Base-by-base conservation (phyloP, 1,140 invertebrate genomes). In the Proctacanthus coquilletti region DNA sequence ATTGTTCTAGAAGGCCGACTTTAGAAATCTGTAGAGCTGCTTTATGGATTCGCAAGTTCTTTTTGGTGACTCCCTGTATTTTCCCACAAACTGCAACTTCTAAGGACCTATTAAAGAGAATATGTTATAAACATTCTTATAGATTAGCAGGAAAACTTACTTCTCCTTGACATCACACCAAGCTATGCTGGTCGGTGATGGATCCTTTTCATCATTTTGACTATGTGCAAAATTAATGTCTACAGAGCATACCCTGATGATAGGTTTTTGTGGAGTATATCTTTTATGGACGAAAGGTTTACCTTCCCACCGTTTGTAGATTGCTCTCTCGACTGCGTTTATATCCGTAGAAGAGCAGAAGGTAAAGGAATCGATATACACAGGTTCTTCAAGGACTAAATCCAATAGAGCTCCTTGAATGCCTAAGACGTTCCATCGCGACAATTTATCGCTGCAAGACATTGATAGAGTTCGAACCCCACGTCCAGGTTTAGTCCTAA, bases 361-460 rank as follows among this genome's bases (percentile, higher is more conserved):
- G 34, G 77, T 74, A 35, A 89, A 69, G 20, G 71, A 70, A 32
- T 63, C 56, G 3, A 95, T 64, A 56, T 74, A 77, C 47, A 94
- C 71, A 14, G 77, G 73, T 41, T 70, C 50, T 1, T 56, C 38
- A 34, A 93, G 59, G 15, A 93, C 60, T 27, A 75, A 52, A 44
- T 74, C 74, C 32, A 93, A 53, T 18, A 93, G 56, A 6, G 80
- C 72, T 25, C 91, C 91, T 61, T 84, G 79, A 25, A 88, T 52
- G 2, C 89, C 89, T 29, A 89, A 46, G 41, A 83, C 62, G 54
- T 81, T 77, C 91, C 91, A 96, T 41, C 78, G 77, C 5, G 84
- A 74, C 2, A 95, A 65, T 69, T 95, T 96, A 62, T 96, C 91
- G 60, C 86, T 93, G 60, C 91, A 95, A 2, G 84, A 92, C 42